Evolutionary conservation across 2,113 vertebrate genomes (phyloP).

Genomic region (Etheostoma spectabile): DNA sequence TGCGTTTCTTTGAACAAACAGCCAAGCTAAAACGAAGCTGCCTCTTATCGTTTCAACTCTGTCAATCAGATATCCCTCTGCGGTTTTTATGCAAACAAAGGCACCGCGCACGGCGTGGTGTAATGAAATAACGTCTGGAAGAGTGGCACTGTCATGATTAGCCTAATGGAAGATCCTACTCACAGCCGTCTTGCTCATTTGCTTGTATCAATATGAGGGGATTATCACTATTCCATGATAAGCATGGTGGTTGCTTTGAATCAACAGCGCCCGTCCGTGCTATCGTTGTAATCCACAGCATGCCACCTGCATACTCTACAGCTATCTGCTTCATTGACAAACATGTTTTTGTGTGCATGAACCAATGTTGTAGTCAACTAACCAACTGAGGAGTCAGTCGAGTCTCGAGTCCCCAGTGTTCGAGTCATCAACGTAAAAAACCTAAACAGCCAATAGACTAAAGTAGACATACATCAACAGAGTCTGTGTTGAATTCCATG

Average conservation of each 20-base stretch:
- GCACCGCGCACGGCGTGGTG: conserved; percentile 4
- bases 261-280: conserved; percentile 7
- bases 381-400: no score
- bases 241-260: conserved; percentile 55
- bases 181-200: conserved; percentile 55
- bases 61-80: conserved; percentile 65
- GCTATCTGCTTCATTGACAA: not conserved
- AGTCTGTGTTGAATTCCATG: no score
- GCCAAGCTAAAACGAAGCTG: conserved; percentile 32
- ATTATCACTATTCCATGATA: conserved; percentile 66
- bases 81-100: conserved; percentile 59
- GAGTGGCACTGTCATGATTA: conserved; percentile 59
- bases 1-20: conserved; percentile 53
- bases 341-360: not conserved
- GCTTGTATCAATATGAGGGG: conserved; percentile 67
- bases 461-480: no score
- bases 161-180: conserved; percentile 54
- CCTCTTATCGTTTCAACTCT: conserved; percentile 55
- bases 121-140: conserved; percentile 60
- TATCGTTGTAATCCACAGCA: conserved; percentile 26
- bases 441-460: no score
- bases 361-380: no score
- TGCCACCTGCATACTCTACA: not conserved
- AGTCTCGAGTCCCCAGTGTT: no score
- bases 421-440: no score